Base-by-base conservation (phyloP, 2,888 invertebrate genomes). In the Callimorpha dominula region DNA sequence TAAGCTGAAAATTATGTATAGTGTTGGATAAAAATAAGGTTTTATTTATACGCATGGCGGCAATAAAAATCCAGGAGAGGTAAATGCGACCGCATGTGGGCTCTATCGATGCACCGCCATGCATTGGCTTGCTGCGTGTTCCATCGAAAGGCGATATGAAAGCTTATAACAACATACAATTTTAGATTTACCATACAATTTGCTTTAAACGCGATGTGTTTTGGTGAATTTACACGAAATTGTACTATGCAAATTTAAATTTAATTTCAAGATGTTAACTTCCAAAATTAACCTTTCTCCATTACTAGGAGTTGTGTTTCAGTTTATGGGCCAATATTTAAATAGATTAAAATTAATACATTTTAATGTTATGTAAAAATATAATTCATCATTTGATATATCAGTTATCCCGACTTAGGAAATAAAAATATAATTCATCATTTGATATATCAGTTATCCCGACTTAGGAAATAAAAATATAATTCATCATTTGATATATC, bases 71-170 rank as follows among this genome's bases (percentile, higher is more conserved):
- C 74, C 73, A 77, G 78, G 77, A 84, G 85, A 82, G 79, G 85
- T 86, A 84, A 83, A 87, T 77, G 80, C 82, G 80, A 88, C 85
- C 85, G 80, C 86, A 93, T 93, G 92, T 81, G 93, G 93, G 93
- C 87, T 85, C 87, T 93, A 92, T 92, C 93, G 84, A 81, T 87
- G 83, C 83, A 87, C 90, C 89, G 83, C 86, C 82, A 89, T 89
- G 79, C 85, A 83, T 80, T 77, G 80, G 77, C 75, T 82, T 76
- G 77, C 78, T 81, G 49, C 73, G 73, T 82, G 77, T 77, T 68
- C 78, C 67, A 78, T 72, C 76, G 81, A 87, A 82, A 86, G 77
- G 72, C 77, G 71, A 85, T 73, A 82, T 85, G 84, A 71, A 82
- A 76, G 80, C 20, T 80, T 78, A 84, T 82, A n/a, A 74, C 82